A percentile compares a stretch with the other conserved stretches of the same genome.
Conservation (phyloP, 2,797 vertebrate species). For the Xenopus petersii region DNA sequence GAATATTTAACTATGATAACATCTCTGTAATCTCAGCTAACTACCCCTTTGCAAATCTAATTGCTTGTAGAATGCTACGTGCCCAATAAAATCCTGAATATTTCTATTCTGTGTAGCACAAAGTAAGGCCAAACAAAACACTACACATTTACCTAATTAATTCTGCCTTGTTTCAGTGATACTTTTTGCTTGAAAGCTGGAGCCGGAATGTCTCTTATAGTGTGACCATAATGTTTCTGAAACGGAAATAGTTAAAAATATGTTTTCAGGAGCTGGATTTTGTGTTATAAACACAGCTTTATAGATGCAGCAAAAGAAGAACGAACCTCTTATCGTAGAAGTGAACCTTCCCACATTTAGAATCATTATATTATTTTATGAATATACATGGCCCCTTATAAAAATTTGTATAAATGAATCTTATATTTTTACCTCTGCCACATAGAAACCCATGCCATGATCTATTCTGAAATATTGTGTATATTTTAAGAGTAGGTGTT, state of each 20-base stretch:
- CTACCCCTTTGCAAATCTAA: not conserved
- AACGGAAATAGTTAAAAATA: constrained; percentile 2
- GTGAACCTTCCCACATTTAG: not conserved
- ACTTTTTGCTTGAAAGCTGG: not conserved
- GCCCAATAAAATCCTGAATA: not conserved
- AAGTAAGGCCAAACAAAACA: constrained; percentile 1
- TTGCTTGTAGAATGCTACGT: not conserved
- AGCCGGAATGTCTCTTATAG: constrained; percentile 6
- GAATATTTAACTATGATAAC: not conserved
- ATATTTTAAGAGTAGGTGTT: not conserved
- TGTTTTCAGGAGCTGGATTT: not conserved
- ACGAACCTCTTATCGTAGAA: not conserved
- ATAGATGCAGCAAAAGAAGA: constrained; percentile 1
- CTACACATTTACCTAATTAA: not conserved
- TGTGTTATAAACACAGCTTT: not conserved
- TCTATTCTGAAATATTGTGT: constrained; percentile 9
- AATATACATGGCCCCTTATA: constrained; percentile 20
- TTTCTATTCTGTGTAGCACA: not conserved
- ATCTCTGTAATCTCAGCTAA: not conserved
- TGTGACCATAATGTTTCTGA: constrained; percentile 1
- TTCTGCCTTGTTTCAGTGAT: not conserved
- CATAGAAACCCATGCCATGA: constrained; percentile 4
- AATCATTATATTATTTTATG: constrained; percentile 12
- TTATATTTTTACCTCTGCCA: constrained; percentile 20
- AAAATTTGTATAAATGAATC: constrained; percentile 8